Evolutionary conservation across 2,797 vertebrate genomes (phyloP), one percentile per base, ranked within the genome.

Genomic region (Hippopotamyrus pictus): DNA sequence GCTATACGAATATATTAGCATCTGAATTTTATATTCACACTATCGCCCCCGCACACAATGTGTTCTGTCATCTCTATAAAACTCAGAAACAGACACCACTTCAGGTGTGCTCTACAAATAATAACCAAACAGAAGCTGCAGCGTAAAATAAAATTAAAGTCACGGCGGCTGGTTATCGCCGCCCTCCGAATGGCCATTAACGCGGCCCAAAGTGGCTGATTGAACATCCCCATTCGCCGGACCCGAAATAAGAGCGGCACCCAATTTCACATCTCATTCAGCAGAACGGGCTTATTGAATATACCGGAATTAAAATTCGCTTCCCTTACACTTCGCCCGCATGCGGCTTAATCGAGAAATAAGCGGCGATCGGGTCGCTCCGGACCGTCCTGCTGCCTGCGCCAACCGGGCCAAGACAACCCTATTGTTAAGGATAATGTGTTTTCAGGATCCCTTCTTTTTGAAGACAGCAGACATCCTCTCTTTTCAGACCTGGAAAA

Each of bases 201-300:
- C 90, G 92, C 57, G 73, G 86, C 51, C 91, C 90, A 89, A 93
- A 93, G 92, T 93, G 94, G 94, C 94, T 91, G 92, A 93, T 91
- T 93, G 93, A 95, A 95, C 93, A 95, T 94, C 94, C 91, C 92
- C 93, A 94, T 95, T 94, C 92, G 90, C 90, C 92, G 91, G 91
- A 93, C 89, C 91, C 22, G 92, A 93, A 94, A 95, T 94, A 92
- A 89, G 92, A 91, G 89, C 92, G 93, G 93, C 88, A 92, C 92
- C 89, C 92, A 94, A 95, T 96, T 95, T 95, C 94, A 94, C 93
- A 94, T 94, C 93, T 94, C 94, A 94, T 95, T 95, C 92, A 88
- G 92, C 92, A 93, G 92, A 93, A 93, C 91, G 88, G 88, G 89
- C 91, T 95, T 93, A 95, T 94, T 95, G 94, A 95, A 95, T 93